phyloP scores from a whole-genome alignment of 2,888 invertebrate genomes.

The Eupithecia vulgata region DNA sequence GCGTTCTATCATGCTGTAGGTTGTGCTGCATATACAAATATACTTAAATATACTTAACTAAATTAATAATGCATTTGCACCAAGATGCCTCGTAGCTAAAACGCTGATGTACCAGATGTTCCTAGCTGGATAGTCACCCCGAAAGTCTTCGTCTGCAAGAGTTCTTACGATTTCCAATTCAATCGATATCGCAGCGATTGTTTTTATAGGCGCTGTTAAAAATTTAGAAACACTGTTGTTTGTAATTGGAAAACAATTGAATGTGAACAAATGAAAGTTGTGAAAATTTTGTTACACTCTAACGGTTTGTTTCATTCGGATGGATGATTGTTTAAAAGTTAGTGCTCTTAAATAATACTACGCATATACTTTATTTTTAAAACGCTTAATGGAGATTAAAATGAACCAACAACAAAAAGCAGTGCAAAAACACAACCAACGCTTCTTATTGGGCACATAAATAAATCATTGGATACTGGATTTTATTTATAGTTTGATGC shows the following conservation, averaged over 20 bases:
- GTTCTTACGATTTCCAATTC: constrained; percentile 10
- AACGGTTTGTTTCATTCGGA: background rate
- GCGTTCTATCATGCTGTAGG: too few species aligned
- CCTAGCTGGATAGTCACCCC: background rate
- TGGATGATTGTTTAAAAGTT: background rate
- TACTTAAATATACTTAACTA: too few species aligned
- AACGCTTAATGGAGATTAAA: background rate
- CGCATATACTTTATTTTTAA: background rate
- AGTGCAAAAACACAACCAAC: background rate
- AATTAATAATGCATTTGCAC: background rate
- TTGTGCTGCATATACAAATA: too few species aligned
- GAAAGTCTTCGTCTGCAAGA: constrained; percentile 7
- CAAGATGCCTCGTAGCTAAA: too few species aligned
- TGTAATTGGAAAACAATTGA: constrained; percentile 18
- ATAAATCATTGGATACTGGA: background rate
- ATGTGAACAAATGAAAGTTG: constrained; percentile 4
- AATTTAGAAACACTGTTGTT: constrained; percentile 18
- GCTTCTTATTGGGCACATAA: background rate
- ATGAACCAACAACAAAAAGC: background rate
- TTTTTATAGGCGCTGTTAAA: constrained; percentile 16
- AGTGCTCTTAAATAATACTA: background rate
- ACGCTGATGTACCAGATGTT: background rate
- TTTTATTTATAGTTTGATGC: background rate
- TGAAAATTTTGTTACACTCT: background rate
- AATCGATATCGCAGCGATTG: constrained; percentile 26